Percentiles rank a stretch among this genome's conserved stretches.
Conservation (phyloP, 2,888 invertebrate species). For the Danaus chrysippus region DNA sequence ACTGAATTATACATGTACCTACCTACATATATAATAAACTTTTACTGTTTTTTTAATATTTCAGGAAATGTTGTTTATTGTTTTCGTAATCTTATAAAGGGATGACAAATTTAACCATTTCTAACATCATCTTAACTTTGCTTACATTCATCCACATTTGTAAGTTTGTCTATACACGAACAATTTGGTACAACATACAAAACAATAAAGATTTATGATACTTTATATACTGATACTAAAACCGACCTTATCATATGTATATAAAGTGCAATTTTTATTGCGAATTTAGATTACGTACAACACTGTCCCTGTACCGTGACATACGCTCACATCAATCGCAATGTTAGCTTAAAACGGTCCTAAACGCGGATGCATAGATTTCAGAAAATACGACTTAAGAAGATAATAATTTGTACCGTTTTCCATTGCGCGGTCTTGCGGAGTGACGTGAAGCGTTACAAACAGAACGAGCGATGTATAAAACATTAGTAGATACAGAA, state of each 20-base stretch:
- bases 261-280: conserved; percentile 34
- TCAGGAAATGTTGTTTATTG: background rate
- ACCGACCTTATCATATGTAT: conserved; percentile 25
- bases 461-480: conserved; percentile 63
- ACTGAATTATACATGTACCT: no score
- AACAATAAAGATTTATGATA: conserved; percentile 28
- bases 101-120: conserved; percentile 55
- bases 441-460: conserved; percentile 42
- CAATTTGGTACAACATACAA: conserved; percentile 40
- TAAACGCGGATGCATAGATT: conserved; percentile 53
- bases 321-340: conserved; percentile 49
- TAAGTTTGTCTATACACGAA: conserved; percentile 54
- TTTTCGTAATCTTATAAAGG: conserved; percentile 22
- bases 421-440: conserved; percentile 47
- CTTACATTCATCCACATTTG: conserved; percentile 58
- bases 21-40: background rate
- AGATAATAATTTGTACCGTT: conserved; percentile 49
- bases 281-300: conserved; percentile 25
- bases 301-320: conserved; percentile 30
- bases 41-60: background rate
- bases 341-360: conserved; percentile 51
- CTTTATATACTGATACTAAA: conserved; percentile 21
- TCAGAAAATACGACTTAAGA: conserved; percentile 53
- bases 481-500: conserved; percentile 74
- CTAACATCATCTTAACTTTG: conserved; percentile 58